Percentiles rank a stretch among this genome's conserved stretches.
phyloP scores from a whole-genome alignment of 1,140 invertebrate species.

The Brachionus rubens region DNA sequence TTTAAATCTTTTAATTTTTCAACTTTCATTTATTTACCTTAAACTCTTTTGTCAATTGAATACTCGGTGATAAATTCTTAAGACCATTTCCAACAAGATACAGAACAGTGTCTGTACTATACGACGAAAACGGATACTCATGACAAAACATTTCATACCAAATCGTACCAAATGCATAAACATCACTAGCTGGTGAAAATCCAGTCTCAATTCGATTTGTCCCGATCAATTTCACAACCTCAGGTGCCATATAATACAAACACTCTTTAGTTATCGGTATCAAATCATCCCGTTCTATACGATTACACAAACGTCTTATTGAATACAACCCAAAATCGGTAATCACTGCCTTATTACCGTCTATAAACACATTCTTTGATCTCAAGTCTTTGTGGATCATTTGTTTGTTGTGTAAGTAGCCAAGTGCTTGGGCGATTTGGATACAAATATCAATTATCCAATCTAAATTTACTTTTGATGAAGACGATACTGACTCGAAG shows the following conservation, averaged over 20 bases:
- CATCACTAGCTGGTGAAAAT: slow-evolving; percentile 68
- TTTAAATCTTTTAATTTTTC: background rate
- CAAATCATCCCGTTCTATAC: slow-evolving; percentile 47
- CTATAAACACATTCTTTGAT: slow-evolving; percentile 96
- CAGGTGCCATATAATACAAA: slow-evolving; percentile 94
- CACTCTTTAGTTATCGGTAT: slow-evolving; percentile 69
- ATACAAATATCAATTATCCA: slow-evolving; percentile 40
- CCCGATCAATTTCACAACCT: slow-evolving; percentile 76
- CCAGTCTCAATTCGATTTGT: background rate
- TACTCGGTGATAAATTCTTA: slow-evolving; percentile 87
- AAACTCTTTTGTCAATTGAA: slow-evolving; percentile 89
- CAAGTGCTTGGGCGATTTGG: slow-evolving; percentile 77
- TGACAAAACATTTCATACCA: slow-evolving; percentile 97
- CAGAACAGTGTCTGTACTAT: slow-evolving; percentile 88
- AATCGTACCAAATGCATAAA: slow-evolving; percentile 97
- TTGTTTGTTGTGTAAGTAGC: slow-evolving; percentile 91
- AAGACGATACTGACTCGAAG: background rate
- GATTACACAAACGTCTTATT: slow-evolving; percentile 68
- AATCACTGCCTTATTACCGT: slow-evolving; percentile 90
- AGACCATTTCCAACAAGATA: slow-evolving; percentile 96
- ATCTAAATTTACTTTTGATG: background rate
- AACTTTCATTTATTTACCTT: slow-evolving; percentile 68
- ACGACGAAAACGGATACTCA: slow-evolving; percentile 83
- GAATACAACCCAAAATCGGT: slow-evolving; percentile 99
- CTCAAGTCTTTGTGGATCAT: slow-evolving; percentile 98